phyloP scores from a whole-genome alignment of 2,797 vertebrate genomes.

The Hydrolagus colliei region DNA sequence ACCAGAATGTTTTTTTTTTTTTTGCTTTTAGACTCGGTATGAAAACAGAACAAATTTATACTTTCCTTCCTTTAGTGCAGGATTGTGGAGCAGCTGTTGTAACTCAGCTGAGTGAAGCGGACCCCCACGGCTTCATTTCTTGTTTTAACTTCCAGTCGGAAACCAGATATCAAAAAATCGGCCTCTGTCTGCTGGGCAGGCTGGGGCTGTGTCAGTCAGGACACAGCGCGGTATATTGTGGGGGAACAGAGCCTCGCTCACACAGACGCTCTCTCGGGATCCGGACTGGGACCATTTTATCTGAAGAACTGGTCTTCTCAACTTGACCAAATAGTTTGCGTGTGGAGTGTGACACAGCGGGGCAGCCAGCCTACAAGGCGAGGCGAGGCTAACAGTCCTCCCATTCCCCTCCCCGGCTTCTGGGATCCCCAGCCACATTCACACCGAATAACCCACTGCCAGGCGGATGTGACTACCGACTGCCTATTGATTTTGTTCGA shows the following conservation, averaged over 20 bases:
- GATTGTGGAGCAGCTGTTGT: slow-evolving; percentile 53
- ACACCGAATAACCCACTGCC: neutral
- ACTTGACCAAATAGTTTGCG: slow-evolving; percentile 35
- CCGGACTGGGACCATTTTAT: neutral
- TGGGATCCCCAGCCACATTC: slow-evolving; percentile 17
- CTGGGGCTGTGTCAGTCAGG: neutral
- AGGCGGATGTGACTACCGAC: neutral
- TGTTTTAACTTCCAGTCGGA: slow-evolving; percentile 56
- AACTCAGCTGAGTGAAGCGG: slow-evolving; percentile 47
- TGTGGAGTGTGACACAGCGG: slow-evolving; percentile 28
- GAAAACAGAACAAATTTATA: slow-evolving; percentile 49
- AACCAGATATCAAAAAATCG: slow-evolving; percentile 47
- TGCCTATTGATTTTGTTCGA: neutral
- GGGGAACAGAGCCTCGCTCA: slow-evolving; percentile 1
- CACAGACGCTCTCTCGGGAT: slow-evolving; percentile 29
- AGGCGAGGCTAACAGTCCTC: neutral
- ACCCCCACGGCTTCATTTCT: slow-evolving; percentile 49
- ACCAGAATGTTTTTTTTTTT: slow-evolving; percentile 52
- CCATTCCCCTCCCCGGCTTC: neutral
- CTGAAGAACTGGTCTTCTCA: slow-evolving; percentile 31
- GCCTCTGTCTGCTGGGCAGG: slow-evolving; percentile 32
- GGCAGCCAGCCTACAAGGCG: neutral
- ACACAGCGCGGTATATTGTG: neutral
- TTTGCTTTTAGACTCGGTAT: slow-evolving; percentile 52
- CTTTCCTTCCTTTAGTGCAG: slow-evolving; percentile 45